These are phyloP conservation scores for Drosophila anceps DNA, from an alignment of 2,888 invertebrate genomes.

Conservation along the genomic window DNA sequence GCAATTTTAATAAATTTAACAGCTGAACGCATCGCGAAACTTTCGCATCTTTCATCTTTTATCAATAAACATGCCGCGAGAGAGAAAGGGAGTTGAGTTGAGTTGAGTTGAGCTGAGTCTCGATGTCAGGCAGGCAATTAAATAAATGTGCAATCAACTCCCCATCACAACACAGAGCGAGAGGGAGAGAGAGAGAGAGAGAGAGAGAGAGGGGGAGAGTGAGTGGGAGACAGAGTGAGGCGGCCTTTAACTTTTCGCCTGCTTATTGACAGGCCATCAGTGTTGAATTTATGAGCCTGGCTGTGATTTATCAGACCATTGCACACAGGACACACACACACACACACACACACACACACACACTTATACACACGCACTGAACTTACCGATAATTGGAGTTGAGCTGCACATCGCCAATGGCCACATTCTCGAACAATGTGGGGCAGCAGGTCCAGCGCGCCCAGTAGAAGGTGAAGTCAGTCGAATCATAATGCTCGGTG, in stretches of 20 bases:
- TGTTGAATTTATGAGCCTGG: constrained; percentile 75
- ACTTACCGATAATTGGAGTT: constrained; percentile 94
- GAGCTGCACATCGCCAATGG: constrained; percentile 92
- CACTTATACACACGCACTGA: constrained; percentile 20
- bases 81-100: constrained; percentile 5
- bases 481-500: constrained; percentile 89
- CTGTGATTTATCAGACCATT: constrained; percentile 78
- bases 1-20: constrained; percentile 81
- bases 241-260: constrained; percentile 55
- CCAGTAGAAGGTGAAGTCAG: constrained; percentile 95
- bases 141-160: constrained; percentile 71
- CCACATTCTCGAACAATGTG: constrained; percentile 94
- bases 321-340: constrained; percentile 55
- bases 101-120: constrained; percentile 37
- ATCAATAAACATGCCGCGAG: constrained; percentile 65
- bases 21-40: constrained; percentile 69
- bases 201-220: neutral
- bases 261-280: constrained; percentile 78
- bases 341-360: constrained; percentile 7
- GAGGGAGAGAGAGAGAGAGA: neutral
- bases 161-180: too few species aligned
- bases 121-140: constrained; percentile 73
- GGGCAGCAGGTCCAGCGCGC: constrained; percentile 90
- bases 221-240: neutral
- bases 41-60: constrained; percentile 78